phyloP scores from a whole-genome alignment of 2,797 vertebrate genomes.

The Argya squamiceps region DNA sequence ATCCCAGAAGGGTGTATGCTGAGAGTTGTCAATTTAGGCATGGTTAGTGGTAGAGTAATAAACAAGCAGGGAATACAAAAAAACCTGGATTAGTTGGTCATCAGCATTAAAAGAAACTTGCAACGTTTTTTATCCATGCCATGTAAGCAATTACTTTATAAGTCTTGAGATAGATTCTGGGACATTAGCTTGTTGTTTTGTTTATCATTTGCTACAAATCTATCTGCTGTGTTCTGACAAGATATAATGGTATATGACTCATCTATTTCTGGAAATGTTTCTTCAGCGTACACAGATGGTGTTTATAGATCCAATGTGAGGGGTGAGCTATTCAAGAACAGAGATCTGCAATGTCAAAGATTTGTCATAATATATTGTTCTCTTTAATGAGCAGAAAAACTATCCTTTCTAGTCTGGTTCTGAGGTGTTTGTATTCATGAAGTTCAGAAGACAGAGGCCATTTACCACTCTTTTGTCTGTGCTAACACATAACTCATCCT shows the following conservation, averaged over 20 bases:
- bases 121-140: not conserved
- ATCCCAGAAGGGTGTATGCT: not conserved
- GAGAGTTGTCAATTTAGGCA: not conserved
- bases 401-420: not conserved
- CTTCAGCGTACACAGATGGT: conserved; percentile 71
- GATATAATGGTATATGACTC: conserved; percentile 68
- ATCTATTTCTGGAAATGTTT: conserved; percentile 72
- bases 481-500: conserved; percentile 46
- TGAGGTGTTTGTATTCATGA: conserved; percentile 15
- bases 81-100: not conserved
- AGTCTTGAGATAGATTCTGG: not conserved
- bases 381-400: not conserved
- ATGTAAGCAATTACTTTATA: not conserved
- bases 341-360: not conserved
- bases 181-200: conserved; percentile 23
- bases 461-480: conserved; percentile 63
- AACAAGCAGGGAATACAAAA: not conserved
- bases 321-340: not conserved
- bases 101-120: not conserved
- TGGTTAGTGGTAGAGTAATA: not conserved
- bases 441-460: conserved; percentile 25
- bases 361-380: not conserved
- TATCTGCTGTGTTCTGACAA: conserved; percentile 53
- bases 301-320: conserved; percentile 43
- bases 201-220: conserved; percentile 58